A percentile compares a stretch with the other conserved stretches of the same genome.
These are phyloP conservation scores for Scaeva pyrastri DNA, from an alignment of 2,888 invertebrate species.

Conservation along the genomic window DNA sequence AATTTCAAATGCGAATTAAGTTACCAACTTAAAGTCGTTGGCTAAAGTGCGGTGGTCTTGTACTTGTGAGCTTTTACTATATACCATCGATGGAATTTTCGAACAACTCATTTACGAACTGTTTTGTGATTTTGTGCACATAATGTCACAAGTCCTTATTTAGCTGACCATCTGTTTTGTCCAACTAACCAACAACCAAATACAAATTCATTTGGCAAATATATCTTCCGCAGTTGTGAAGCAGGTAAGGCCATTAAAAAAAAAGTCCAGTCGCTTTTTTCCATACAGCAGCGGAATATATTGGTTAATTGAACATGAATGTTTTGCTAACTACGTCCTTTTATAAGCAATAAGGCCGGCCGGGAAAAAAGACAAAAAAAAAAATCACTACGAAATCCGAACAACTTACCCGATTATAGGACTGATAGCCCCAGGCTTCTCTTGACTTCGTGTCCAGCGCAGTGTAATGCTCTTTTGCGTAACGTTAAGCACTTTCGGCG, in stretches of 20 bases:
- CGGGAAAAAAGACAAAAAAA: slow-evolving; percentile 28
- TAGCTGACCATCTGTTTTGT: slow-evolving; percentile 54
- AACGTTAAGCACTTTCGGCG: slow-evolving; percentile 88
- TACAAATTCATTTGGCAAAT: slow-evolving; percentile 30
- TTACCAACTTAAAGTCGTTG: slow-evolving; percentile 33
- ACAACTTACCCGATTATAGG: slow-evolving; percentile 83
- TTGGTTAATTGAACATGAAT: slow-evolving; percentile 70
- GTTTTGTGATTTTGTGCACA: slow-evolving; percentile 36
- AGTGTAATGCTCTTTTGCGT: slow-evolving; percentile 87
- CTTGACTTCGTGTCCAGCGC: slow-evolving; percentile 87
- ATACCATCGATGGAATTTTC: slow-evolving; percentile 39
- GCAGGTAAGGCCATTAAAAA: slow-evolving; percentile 36
- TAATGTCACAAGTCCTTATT: slow-evolving; percentile 49
- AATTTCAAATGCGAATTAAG: slow-evolving; percentile 70
- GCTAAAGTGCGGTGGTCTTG: background rate
- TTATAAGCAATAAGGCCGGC: background rate
- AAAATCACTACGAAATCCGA: background rate
- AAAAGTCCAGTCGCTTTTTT: slow-evolving; percentile 23
- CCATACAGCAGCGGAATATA: slow-evolving; percentile 38
- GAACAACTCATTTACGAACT: slow-evolving; percentile 67
- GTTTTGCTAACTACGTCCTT: slow-evolving; percentile 54
- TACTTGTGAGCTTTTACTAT: background rate
- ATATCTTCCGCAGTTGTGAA: slow-evolving; percentile 23
- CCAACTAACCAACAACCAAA: background rate
- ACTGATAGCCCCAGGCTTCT: slow-evolving; percentile 84